These are phyloP conservation scores for Sesamia nonagrioides DNA, from an alignment of 1,140 invertebrate species.

Conservation along the genomic window DNA sequence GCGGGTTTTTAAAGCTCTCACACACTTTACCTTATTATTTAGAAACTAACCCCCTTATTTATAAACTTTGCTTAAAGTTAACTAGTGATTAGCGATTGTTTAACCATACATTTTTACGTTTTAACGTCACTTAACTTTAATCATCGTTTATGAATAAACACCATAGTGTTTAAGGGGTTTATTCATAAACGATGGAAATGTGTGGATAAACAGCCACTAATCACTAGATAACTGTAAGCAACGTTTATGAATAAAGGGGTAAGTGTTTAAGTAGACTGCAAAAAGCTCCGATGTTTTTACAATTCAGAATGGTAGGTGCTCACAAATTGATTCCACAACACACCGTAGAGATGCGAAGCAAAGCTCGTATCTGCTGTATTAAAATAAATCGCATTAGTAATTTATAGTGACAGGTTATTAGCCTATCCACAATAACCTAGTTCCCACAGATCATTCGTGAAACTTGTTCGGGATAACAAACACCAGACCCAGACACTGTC, in stretches of 20 bases:
- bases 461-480: constrained; percentile 10
- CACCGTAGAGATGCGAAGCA: neutral
- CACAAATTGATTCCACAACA: neutral
- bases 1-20: neutral
- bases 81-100: too few species aligned
- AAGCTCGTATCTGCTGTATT: neutral
- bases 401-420: constrained; percentile 14
- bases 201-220: too few species aligned
- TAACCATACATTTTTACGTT: too few species aligned
- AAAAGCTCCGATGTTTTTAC: neutral
- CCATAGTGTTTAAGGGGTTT: too few species aligned
- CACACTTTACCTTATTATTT: neutral
- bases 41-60: too few species aligned
- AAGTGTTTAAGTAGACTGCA: neutral
- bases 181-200: too few species aligned
- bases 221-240: too few species aligned
- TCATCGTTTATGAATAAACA: too few species aligned
- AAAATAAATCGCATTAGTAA: neutral
- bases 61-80: too few species aligned
- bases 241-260: too few species aligned
- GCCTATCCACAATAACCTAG: neutral
- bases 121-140: too few species aligned
- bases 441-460: neutral
- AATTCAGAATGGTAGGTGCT: neutral
- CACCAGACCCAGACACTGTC: neutral